phyloP scores from a whole-genome alignment of 2,888 invertebrate species.

The Coenonympha arcania region DNA sequence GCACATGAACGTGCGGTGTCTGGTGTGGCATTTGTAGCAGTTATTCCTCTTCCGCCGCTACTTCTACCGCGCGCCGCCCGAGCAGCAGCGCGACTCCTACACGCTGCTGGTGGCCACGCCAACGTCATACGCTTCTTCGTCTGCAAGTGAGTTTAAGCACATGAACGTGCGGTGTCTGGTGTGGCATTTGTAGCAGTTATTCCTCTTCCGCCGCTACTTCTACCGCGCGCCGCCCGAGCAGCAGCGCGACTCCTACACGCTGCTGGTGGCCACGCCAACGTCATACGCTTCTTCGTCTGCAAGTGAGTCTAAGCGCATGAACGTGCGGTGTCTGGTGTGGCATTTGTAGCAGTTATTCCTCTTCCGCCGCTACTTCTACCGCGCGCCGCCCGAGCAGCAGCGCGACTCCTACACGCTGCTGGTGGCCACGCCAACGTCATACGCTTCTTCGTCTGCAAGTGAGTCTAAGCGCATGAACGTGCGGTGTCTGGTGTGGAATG shows the following conservation, averaged over 20 bases:
- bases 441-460: constrained; percentile 93
- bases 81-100: constrained; percentile 86
- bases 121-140: constrained; percentile 97
- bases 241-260: constrained; percentile 85
- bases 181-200: constrained; percentile 83
- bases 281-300: constrained; percentile 96
- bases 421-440: constrained; percentile 98
- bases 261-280: constrained; percentile 97
- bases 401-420: constrained; percentile 90
- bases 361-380: constrained; percentile 92
- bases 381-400: constrained; percentile 86
- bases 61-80: constrained; percentile 89
- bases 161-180: too few relatives aligned
- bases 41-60: constrained; percentile 93
- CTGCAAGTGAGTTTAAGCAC: constrained; percentile 81
- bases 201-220: constrained; percentile 92
- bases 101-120: constrained; percentile 95
- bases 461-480: constrained; percentile 50
- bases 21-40: constrained; percentile 76
- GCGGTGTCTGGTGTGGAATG: constrained; percentile 41
- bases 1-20: too few relatives aligned
- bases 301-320: constrained; percentile 77
- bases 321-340: constrained; percentile 39
- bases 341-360: constrained; percentile 87
- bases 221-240: constrained; percentile 89